Conservation (phyloP, 2,113 vertebrate species). For the Astur gentilis region DNA sequence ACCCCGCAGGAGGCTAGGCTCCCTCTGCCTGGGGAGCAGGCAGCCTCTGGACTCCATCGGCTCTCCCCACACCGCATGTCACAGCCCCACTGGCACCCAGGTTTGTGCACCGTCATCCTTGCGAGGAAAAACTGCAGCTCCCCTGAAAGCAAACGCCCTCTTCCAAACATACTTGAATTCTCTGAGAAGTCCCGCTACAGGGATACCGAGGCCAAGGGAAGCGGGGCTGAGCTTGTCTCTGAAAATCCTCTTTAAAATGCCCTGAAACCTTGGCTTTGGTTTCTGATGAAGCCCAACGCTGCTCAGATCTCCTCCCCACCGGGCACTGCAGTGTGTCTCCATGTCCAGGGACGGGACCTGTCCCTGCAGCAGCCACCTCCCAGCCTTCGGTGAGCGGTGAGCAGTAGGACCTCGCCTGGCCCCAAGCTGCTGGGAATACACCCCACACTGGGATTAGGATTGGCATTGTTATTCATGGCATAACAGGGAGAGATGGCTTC, state of each 20-base stretch:
- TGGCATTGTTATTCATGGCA: neutral
- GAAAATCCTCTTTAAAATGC: neutral
- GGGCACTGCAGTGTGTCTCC: neutral
- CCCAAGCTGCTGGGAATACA: neutral
- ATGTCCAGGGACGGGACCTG: neutral
- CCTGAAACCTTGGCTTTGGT: neutral
- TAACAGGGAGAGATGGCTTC: neutral
- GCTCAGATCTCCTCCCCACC: neutral
- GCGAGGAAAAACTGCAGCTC: neutral
- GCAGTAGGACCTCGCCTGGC: neutral
- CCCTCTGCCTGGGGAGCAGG: neutral
- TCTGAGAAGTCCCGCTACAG: neutral
- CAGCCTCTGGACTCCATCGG: rapidly evolving
- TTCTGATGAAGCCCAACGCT: neutral
- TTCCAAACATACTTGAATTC: neutral
- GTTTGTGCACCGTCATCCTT: neutral
- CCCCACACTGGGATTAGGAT: neutral
- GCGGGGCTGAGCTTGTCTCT: rapidly evolving
- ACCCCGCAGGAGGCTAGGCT: neutral
- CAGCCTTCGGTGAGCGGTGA: neutral
- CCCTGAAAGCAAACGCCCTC: neutral
- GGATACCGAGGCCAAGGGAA: neutral
- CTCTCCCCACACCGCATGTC: neutral
- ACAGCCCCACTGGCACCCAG: neutral
- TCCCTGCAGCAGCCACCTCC: neutral